Base-by-base conservation (phyloP, 1,140 invertebrate genomes). In the Sycophaga agraensis region DNA sequence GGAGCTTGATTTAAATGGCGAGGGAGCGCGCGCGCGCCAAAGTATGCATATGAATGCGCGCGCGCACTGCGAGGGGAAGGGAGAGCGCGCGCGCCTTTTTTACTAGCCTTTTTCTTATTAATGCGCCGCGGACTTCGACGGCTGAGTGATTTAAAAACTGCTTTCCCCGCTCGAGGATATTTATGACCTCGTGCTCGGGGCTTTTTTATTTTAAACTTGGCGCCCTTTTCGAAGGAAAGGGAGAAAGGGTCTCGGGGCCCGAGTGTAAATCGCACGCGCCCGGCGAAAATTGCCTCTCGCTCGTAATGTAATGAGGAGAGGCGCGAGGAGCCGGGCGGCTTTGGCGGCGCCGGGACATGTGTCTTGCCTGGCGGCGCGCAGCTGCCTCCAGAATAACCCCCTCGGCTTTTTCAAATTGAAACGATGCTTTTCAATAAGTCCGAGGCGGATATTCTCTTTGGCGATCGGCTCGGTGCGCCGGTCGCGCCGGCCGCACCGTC, bases 111-210 rank as follows among this genome's bases (percentile, higher is more conserved):
- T 45, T 8, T 54, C 40, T 42, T 26, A 26, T 26, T 51, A 19
- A n/a, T n/a, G n/a, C n/a, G n/a, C n/a, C n/a, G n/a, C n/a, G 14
- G 12, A 2, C 45, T 42, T 26, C 45, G 48, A 50, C 37, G 46
- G 16, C n/a, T 39, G 55, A 57, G 56, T 59, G 57, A 59, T 59
- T 59, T 59, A 59, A 59, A 59, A 59, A 59, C 48, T 59, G 14
- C 26, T 42, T 39, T 50, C 31, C 53, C 22, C 22, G 16, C 40
- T 24, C 24, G 3, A 14, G 16, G 57, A 51, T 59, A 50, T 59
- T 59, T 59, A 59, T 17, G 57, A 59, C 54, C 22, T 28, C 21
- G 43, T 22, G 9, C 55, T 39, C 26, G 26, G 17, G 7, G n/a
- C 12, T 21, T 46, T 56, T 31, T 46, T 34, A 35, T 16, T 56